phyloP scores from a whole-genome alignment of 64 coral and sea anemone genomes.

The Stichodactyla mertensii region DNA sequence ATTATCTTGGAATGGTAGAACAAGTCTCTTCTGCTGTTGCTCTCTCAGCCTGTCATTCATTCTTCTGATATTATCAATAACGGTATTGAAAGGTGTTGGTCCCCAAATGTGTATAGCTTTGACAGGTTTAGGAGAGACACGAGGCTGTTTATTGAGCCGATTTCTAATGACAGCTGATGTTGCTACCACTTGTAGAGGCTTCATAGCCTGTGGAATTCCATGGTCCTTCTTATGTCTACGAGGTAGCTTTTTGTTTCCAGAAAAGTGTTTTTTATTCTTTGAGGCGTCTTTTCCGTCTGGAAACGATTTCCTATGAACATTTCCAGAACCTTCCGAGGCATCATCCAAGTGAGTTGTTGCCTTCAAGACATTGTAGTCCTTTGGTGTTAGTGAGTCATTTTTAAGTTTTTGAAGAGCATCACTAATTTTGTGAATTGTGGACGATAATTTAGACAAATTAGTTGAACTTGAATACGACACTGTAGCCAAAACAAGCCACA shows the following conservation, averaged over 20 bases:
- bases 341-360: background rate
- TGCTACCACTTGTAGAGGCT: constrained; percentile 71
- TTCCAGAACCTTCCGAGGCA: background rate
- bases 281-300: background rate
- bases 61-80: constrained; percentile 44
- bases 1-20: constrained; percentile 25
- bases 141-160: constrained; percentile 41
- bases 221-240: background rate
- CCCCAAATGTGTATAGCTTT: constrained; percentile 91
- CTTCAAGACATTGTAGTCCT: background rate
- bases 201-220: constrained; percentile 56
- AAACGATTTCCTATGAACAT: background rate
- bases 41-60: constrained; percentile 51
- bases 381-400: background rate
- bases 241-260: background rate
- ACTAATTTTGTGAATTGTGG: background rate
- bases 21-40: constrained; percentile 37
- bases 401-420: background rate
- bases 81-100: constrained; percentile 67
- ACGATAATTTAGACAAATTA: background rate
- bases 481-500: background rate
- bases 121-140: constrained; percentile 25
- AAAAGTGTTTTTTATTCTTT: background rate
- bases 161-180: constrained; percentile 79
- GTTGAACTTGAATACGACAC: constrained; percentile 3